phyloP scores from a whole-genome alignment of 2,113 vertebrate species.

The Isichthys henryi region DNA sequence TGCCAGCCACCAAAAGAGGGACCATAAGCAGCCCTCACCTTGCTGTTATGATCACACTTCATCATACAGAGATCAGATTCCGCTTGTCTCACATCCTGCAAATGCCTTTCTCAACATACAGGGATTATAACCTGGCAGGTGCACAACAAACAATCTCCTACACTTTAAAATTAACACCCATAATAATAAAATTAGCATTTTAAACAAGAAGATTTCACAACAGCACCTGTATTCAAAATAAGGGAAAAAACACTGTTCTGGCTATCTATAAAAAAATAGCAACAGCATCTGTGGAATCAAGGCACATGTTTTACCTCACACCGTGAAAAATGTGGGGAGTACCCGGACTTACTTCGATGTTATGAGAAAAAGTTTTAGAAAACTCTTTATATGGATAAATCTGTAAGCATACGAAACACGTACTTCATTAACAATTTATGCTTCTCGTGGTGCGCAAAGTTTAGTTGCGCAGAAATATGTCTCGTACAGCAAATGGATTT shows the following conservation, averaged over 20 bases:
- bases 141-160: not conserved
- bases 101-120: not conserved
- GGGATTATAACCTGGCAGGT: not conserved
- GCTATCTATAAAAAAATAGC: not conserved
- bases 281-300: not conserved
- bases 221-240: not conserved
- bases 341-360: not conserved
- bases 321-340: not conserved
- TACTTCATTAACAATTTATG: not conserved
- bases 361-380: not conserved
- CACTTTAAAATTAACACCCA: not conserved
- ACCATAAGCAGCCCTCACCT: not conserved
- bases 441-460: not conserved
- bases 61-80: not conserved
- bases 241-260: not conserved
- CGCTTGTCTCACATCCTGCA: not conserved
- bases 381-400: not conserved
- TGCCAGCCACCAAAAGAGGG: not conserved
- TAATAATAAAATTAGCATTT: not conserved
- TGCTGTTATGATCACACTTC: not conserved
- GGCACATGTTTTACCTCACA: not conserved
- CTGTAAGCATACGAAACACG: not conserved
- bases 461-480: not conserved
- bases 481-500: not conserved
- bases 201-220: not conserved